These are phyloP conservation scores for Leuciscus idus DNA, from an alignment of 2,113 vertebrate genomes.

Conservation along the genomic window DNA sequence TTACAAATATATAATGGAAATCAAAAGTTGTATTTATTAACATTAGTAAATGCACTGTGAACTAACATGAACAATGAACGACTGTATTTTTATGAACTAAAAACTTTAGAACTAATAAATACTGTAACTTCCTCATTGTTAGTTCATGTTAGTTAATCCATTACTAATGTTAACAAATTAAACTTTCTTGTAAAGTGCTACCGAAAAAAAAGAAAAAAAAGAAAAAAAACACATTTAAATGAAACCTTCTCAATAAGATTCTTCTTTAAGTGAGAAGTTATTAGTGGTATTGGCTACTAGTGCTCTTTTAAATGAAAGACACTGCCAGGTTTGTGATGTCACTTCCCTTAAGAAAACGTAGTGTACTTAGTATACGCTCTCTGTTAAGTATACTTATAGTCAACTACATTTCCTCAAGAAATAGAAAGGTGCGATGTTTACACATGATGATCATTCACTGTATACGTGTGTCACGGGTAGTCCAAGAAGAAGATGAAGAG, in stretches of 20 bases:
- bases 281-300: background rate
- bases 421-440: slow-evolving; percentile 38
- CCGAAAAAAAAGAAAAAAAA: background rate
- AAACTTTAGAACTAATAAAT: too few relatives aligned
- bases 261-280: background rate
- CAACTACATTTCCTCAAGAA: slow-evolving; percentile 81
- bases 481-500: too few relatives aligned
- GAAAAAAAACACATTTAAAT: background rate
- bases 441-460: background rate
- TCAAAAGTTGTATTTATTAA: too few relatives aligned
- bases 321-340: slow-evolving; percentile 7
- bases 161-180: too few relatives aligned
- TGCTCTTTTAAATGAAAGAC: background rate
- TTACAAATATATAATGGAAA: too few relatives aligned
- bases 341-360: slow-evolving; percentile 79
- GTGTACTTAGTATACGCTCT: slow-evolving; percentile 82
- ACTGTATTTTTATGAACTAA: too few relatives aligned
- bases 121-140: too few relatives aligned
- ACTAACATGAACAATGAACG: too few relatives aligned
- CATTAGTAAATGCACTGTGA: too few relatives aligned
- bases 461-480: background rate
- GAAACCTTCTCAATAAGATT: background rate
- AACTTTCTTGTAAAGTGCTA: too few relatives aligned
- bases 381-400: slow-evolving; percentile 80
- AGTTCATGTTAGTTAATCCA: too few relatives aligned